A percentile compares a stretch with the other conserved stretches of the same genome.
Evolutionary conservation across 2,888 invertebrate genomes (phyloP).

Genomic region (Xestia ashworthii): DNA sequence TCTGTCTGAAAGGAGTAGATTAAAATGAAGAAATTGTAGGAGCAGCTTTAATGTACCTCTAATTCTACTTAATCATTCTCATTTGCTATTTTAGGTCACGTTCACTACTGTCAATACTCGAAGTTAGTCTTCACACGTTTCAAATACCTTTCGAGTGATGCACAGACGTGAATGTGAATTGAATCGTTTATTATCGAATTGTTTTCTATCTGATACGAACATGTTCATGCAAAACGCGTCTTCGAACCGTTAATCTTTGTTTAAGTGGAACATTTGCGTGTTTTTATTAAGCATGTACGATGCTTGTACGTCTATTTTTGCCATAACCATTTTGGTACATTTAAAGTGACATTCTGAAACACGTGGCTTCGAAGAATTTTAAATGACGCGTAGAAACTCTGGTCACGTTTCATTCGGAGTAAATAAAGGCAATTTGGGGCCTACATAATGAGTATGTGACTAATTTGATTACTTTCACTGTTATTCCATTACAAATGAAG

Average conservation of each 20-base stretch:
- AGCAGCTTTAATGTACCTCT: neutral
- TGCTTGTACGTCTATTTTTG: constrained; percentile 9
- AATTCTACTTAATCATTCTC: neutral
- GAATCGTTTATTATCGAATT: constrained; percentile 27
- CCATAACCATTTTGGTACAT: constrained; percentile 16
- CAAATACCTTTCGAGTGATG: constrained; percentile 18
- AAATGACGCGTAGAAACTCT: constrained; percentile 1
- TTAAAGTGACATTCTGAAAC: neutral
- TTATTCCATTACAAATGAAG: constrained; percentile 4
- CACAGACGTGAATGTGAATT: constrained; percentile 23
- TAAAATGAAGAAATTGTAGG: neutral
- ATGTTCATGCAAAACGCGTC: constrained; percentile 26
- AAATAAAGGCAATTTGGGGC: constrained; percentile 42
- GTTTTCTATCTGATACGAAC: neutral
- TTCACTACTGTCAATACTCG: neutral
- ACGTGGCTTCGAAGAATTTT: constrained; percentile 11
- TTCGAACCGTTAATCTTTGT: constrained; percentile 20
- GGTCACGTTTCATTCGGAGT: constrained; percentile 33
- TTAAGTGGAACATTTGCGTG: constrained; percentile 23
- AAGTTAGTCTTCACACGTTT: constrained; percentile 27
- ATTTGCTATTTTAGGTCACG: constrained; percentile 18
- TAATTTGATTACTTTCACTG: constrained; percentile 12
- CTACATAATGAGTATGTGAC: constrained; percentile 13
- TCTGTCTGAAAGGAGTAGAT: neutral
- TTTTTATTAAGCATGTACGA: no score